A percentile compares a stretch with the other conserved stretches of the same genome.
These are phyloP conservation scores for Plotosus lineatus DNA, from an alignment of 2,113 vertebrate genomes.

Conservation along the genomic window DNA sequence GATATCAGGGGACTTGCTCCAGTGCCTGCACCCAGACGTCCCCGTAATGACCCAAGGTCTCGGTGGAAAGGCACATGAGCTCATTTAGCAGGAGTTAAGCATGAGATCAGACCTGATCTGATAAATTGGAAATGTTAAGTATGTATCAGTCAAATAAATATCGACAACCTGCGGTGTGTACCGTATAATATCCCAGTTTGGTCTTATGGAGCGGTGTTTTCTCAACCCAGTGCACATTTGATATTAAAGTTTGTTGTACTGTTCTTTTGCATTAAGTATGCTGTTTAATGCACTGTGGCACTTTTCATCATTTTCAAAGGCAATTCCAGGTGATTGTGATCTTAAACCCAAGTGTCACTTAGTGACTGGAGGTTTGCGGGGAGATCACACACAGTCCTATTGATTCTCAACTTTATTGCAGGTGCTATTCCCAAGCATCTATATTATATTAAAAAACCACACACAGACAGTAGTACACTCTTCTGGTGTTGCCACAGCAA, in stretches of 20 bases:
- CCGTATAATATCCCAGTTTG: neutral
- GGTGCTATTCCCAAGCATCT: conserved; percentile 26
- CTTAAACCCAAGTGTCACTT: conserved; percentile 11
- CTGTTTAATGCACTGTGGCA: conserved; percentile 1
- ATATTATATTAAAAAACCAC: conserved; percentile 33
- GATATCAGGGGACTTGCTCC: conserved; percentile 37
- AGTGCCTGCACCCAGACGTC: conserved; percentile 32
- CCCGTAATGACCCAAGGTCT: conserved; percentile 30
- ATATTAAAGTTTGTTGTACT: conserved; percentile 23
- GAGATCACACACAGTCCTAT: conserved; percentile 34
- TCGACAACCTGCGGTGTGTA: neutral
- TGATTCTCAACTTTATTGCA: conserved; percentile 52
- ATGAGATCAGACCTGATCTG: conserved; percentile 15
- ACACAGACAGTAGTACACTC: conserved; percentile 22
- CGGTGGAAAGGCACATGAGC: neutral
- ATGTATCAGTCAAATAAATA: conserved; percentile 16
- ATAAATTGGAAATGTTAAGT: conserved; percentile 20
- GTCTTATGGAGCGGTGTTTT: neutral
- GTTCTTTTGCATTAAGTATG: conserved; percentile 14
- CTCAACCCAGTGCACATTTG: neutral
- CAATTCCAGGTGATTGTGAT: conserved; percentile 54
- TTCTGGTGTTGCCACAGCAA: conserved; percentile 62
- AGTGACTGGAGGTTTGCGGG: neutral
- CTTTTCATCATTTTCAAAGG: conserved; percentile 16
- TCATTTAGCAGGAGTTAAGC: conserved; percentile 29